Percentiles rank a stretch among this genome's conserved stretches.
These are phyloP conservation scores for Laspeyria flexula DNA, from an alignment of 2,888 invertebrate genomes.

Conservation along the genomic window DNA sequence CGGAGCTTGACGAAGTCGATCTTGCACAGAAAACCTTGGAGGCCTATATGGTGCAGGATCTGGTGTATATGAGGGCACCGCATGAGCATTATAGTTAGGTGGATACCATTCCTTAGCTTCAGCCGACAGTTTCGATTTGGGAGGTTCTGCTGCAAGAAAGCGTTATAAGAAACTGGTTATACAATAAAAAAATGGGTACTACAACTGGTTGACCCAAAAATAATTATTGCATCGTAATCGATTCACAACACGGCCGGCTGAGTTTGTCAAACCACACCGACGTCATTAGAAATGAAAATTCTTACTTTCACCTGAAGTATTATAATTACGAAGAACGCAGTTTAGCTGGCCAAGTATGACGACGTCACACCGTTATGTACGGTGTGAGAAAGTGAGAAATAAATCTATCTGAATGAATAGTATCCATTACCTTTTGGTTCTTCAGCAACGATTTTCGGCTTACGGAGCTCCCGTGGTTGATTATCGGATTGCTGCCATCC, in stretches of 20 bases:
- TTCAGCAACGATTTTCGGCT: conserved; percentile 69
- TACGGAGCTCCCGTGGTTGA: conserved; percentile 79
- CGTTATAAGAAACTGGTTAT: conserved; percentile 22
- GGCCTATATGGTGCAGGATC: conserved; percentile 69
- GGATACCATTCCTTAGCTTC: conserved; percentile 88
- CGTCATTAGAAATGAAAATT: conserved; percentile 81
- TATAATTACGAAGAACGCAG: conserved; percentile 67
- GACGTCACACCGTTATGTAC: conserved; percentile 58
- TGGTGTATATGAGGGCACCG: conserved; percentile 58
- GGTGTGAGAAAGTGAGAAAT: conserved; percentile 54
- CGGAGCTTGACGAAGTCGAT: conserved; percentile 78
- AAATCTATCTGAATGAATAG: conserved; percentile 27
- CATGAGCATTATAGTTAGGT: conserved; percentile 77
- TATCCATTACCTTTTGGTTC: conserved; percentile 68
- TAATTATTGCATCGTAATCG: conserved; percentile 42
- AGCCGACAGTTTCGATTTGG: conserved; percentile 82
- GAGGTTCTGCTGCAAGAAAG: conserved; percentile 62
- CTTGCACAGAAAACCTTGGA: conserved; percentile 77
- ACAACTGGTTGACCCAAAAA: conserved; percentile 48
- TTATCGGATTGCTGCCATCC: conserved; percentile 80
- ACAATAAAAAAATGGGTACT: conserved; percentile 16
- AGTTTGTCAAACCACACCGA: conserved; percentile 68
- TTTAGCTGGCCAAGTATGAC: conserved; percentile 61
- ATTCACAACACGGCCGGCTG: conserved; percentile 52
- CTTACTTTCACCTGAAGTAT: conserved; percentile 80